Conservation (phyloP, 2,888 invertebrate genomes). For the Podabrus alpinus region DNA sequence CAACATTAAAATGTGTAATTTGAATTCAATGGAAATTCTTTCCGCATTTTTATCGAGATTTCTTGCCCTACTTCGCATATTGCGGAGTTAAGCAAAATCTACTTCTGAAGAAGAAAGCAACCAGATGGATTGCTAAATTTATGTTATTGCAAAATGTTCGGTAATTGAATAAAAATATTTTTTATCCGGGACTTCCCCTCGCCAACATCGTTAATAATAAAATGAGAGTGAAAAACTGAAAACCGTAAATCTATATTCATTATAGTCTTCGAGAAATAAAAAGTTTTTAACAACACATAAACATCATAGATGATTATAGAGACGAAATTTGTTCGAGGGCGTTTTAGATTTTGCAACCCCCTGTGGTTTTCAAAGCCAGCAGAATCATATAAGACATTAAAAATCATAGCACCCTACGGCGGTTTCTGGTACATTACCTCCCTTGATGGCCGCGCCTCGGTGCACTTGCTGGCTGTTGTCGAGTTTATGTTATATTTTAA, state of each 20-base stretch:
- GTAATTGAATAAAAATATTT: background rate
- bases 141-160: background rate
- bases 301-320: conserved; percentile 5
- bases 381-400: conserved; percentile 49
- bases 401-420: conserved; percentile 51
- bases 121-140: too few species aligned
- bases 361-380: conserved; percentile 22
- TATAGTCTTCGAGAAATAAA: background rate
- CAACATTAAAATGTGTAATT: background rate
- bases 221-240: background rate
- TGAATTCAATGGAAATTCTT: background rate
- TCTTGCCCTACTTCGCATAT: background rate
- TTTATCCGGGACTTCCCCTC: background rate
- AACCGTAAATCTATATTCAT: background rate
- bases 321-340: conserved; percentile 29
- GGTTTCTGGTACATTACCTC: conserved; percentile 52
- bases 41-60: background rate
- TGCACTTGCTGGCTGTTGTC: conserved; percentile 32
- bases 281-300: background rate
- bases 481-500: background rate
- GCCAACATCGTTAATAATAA: background rate
- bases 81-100: background rate
- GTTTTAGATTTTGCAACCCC: conserved; percentile 25
- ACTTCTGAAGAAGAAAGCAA: background rate
- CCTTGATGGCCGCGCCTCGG: conserved; percentile 43